Evolutionary conservation across 1,140 invertebrate species (phyloP).

Genomic region (Cataglyphis hispanica): DNA sequence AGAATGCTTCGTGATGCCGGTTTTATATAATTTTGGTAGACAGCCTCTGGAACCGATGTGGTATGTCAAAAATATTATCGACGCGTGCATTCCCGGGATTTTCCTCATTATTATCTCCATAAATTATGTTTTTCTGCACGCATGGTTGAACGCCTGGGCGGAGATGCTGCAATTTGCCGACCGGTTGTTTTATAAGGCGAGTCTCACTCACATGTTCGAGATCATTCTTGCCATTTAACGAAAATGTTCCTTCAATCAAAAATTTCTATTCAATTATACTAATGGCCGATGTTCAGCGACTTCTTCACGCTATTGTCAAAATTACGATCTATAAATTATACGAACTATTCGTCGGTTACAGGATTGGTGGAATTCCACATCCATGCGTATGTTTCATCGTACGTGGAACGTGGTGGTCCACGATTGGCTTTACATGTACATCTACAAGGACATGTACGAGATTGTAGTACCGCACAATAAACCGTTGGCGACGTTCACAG

Average conservation of each 20-base stretch:
- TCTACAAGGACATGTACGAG: constrained; percentile 94
- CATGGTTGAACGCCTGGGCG: constrained; percentile 95
- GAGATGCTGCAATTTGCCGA: constrained; percentile 96
- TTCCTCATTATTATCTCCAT: constrained; percentile 91
- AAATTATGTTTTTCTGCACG: constrained; percentile 95
- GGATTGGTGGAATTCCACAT: constrained; percentile 98
- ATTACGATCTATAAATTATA: no score
- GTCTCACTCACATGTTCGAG: neutral
- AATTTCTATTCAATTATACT: no score
- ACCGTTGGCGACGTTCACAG: constrained; percentile 86
- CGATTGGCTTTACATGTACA: constrained; percentile 97
- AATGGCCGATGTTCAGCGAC: no score
- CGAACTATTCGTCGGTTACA: constrained; percentile 79
- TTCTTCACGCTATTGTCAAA: no score
- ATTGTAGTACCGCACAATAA: constrained; percentile 87
- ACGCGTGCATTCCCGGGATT: constrained; percentile 92
- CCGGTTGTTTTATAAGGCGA: constrained; percentile 93
- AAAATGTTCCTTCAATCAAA: no score
- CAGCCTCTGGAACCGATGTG: constrained; percentile 88
- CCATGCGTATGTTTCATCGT: constrained; percentile 94
- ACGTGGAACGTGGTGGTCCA: constrained; percentile 98
- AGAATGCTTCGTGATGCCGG: constrained; percentile 91
- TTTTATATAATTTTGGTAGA: constrained; percentile 91
- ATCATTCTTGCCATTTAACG: no score
- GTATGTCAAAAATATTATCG: constrained; percentile 90